phyloP scores from a whole-genome alignment of 23 tunicate genomes.

The Phallusia fumigata region DNA sequence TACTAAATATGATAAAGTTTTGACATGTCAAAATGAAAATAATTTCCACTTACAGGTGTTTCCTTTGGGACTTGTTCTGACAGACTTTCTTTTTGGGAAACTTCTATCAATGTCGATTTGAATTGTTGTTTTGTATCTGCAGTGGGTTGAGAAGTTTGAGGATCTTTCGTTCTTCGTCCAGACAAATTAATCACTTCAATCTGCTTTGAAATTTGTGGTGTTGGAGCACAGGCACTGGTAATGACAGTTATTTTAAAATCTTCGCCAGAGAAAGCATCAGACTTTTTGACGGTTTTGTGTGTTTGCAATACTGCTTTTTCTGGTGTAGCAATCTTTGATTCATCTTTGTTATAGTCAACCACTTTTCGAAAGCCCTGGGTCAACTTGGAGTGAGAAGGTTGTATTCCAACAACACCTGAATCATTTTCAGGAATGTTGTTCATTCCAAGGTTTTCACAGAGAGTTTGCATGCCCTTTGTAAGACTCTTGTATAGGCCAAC shows the following conservation, averaged over 20 bases:
- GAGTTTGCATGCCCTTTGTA: background rate
- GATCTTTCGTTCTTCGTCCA: background rate
- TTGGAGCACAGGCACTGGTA: background rate
- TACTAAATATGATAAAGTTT: no score
- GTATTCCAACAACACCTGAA: background rate
- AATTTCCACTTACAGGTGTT: no score
- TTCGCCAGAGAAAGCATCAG: background rate
- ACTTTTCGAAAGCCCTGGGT: background rate
- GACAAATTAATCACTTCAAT: background rate
- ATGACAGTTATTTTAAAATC: slow-evolving; percentile 2
- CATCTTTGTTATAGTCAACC: background rate
- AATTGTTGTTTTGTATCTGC: background rate
- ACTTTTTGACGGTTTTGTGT: background rate
- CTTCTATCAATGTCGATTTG: background rate
- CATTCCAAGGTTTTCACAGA: background rate
- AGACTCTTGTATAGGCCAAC: background rate
- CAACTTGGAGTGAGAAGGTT: background rate
- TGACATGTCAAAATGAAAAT: no score
- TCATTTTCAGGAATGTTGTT: background rate
- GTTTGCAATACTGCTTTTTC: background rate
- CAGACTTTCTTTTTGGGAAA: background rate
- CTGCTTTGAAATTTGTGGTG: background rate
- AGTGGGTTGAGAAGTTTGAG: background rate
- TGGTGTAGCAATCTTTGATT: background rate
- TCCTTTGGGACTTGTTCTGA: background rate